phyloP scores from a whole-genome alignment of 2,797 vertebrate genomes.

The Benthosema pterotum region DNA sequence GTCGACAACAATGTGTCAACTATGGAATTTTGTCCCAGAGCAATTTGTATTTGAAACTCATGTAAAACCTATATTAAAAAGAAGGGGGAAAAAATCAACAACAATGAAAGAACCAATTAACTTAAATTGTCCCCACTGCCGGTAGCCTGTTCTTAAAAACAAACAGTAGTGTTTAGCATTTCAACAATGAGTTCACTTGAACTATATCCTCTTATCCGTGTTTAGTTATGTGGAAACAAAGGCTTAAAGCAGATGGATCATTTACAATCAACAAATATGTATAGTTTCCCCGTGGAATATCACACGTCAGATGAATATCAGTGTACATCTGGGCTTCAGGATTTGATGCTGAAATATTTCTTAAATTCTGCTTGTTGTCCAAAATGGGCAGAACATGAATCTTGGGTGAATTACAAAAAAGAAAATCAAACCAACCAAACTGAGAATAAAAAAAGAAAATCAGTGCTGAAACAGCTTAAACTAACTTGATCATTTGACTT shows the following conservation, averaged over 20 bases:
- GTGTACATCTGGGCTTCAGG: constrained; percentile 40
- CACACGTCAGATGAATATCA: constrained; percentile 33
- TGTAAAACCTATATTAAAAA: constrained; percentile 65
- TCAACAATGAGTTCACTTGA: constrained; percentile 41
- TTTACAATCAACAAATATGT: constrained; percentile 55
- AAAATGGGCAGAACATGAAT: constrained; percentile 1
- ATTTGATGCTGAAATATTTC: constrained; percentile 1
- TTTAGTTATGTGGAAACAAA: constrained; percentile 61
- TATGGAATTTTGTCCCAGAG: constrained; percentile 77
- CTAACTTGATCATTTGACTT: constrained; percentile 32
- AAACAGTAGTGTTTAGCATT: constrained; percentile 58
- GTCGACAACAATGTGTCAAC: constrained; percentile 68
- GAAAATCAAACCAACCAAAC: constrained; percentile 17
- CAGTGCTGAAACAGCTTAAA: constrained; percentile 43
- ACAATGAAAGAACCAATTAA: constrained; percentile 31
- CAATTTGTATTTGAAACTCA: constrained; percentile 73
- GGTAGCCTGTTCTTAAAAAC: constrained; percentile 27
- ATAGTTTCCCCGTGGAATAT: constrained; percentile 2
- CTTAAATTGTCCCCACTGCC: constrained; percentile 44
- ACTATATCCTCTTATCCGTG: constrained; percentile 58
- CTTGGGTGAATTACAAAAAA: neutral
- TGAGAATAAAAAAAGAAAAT: constrained; percentile 31
- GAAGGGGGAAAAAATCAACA: constrained; percentile 40
- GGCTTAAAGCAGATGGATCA: constrained; percentile 50
- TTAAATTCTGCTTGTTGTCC: constrained; percentile 9